These are phyloP conservation scores for Hormaphis cornu DNA, from an alignment of 1,140 invertebrate species.

Conservation along the genomic window DNA sequence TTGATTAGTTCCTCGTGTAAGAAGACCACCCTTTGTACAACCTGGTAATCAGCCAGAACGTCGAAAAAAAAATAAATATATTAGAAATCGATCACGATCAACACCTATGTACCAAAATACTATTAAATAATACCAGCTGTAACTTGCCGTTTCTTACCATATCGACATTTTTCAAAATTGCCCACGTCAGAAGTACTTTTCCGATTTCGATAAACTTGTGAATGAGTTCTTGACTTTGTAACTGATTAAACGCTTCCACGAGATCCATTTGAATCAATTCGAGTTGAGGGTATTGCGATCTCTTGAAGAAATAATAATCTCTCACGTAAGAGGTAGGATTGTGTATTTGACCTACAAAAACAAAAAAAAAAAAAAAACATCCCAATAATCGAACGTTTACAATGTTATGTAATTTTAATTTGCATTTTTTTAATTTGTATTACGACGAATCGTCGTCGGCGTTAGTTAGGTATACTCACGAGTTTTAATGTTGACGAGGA, in stretches of 20 bases:
- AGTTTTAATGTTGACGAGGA: conserved; percentile 94
- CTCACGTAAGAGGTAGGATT: conserved; percentile 88
- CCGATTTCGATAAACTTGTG: conserved; percentile 96
- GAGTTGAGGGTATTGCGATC: conserved; percentile 95
- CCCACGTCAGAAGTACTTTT: conserved; percentile 82
- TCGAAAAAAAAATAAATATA: background rate
- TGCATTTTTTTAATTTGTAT: background rate
- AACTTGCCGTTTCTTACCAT: no score
- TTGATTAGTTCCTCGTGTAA: conserved; percentile 98
- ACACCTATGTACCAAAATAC: no score
- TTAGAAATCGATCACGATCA: background rate
- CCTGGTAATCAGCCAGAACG: conserved; percentile 46
- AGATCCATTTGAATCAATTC: conserved; percentile 90
- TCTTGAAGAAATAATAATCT: conserved; percentile 98
- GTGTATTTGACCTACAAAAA: conserved; percentile 83
- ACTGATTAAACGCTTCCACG: conserved; percentile 77
- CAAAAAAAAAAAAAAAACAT: no score
- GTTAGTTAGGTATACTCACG: conserved; percentile 56
- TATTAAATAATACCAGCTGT: no score
- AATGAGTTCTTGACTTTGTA: conserved; percentile 85
- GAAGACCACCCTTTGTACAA: conserved; percentile 93
- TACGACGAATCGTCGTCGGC: background rate
- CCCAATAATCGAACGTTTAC: no score
- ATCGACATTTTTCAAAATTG: conserved; percentile 79
- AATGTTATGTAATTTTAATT: conserved; percentile 12